A percentile compares a stretch with the other conserved stretches of the same genome.
phyloP scores from a whole-genome alignment of 2,888 invertebrate species.

The Trypoxylon attenuatum region DNA sequence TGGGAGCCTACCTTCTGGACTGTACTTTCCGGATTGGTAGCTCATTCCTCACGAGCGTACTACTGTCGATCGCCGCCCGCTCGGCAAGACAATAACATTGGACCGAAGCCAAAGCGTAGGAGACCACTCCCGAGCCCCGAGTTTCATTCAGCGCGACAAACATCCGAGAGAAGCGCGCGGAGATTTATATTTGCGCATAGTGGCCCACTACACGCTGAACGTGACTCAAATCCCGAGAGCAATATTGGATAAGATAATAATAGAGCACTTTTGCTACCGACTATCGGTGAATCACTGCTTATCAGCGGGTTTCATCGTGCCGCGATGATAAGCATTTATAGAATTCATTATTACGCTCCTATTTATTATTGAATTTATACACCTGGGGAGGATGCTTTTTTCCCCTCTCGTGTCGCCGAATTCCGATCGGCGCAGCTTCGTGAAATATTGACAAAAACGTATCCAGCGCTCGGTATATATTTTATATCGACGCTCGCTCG shows the following conservation, averaged over 20 bases:
- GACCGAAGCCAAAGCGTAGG: constrained; percentile 24
- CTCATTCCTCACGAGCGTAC: constrained; percentile 30
- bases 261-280: not conserved
- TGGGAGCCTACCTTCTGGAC: constrained; percentile 38
- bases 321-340: not conserved
- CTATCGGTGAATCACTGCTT: too few relatives aligned
- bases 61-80: constrained; percentile 39
- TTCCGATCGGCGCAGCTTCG: not conserved
- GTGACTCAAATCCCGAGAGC: not conserved
- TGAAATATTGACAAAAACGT: constrained; percentile 29
- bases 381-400: not conserved
- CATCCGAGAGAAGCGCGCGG: not conserved
- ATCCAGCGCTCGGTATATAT: not conserved
- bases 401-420: not conserved
- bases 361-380: not conserved
- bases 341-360: not conserved
- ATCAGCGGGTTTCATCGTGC: too few relatives aligned
- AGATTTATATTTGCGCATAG: constrained; percentile 1
- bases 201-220: not conserved
- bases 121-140: not conserved
- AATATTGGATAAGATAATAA: not conserved
- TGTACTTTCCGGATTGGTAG: constrained; percentile 52
- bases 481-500: too few relatives aligned
- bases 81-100: constrained; percentile 41
- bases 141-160: constrained; percentile 15